Base-by-base conservation (phyloP, 2,888 invertebrate genomes). In the Ptychoptera albimana region DNA sequence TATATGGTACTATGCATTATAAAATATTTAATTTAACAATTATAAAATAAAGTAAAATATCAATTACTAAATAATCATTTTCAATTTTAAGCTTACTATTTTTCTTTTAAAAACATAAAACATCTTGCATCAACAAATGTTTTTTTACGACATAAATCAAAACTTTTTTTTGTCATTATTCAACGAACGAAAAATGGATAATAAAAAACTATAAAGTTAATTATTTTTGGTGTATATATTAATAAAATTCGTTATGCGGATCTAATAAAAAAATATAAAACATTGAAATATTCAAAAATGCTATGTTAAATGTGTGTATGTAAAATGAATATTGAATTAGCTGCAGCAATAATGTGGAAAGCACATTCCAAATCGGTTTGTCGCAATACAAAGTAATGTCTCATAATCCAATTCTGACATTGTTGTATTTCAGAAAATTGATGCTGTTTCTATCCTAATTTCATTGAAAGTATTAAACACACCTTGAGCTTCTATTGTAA, bases 351-450 rank as follows among this genome's bases (percentile, higher is more conserved):
- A 52, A 92, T 87, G 60, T 88, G 88, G 64, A 84, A 91, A 44
- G 88, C 84, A 59, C 91, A 91, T 75, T 12, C 91, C 89, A 48
- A 89, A 85, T 53, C 75, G 73, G 58, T 91, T 91, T 39, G 75
- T 74, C 1, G 87, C 88, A 73, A 83, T 82, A 64, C 91, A 91
- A 40, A 88, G 72, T 29, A 91, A 67, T 0, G 89, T 88, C 1
- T 91, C 91, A 56, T 91, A 92, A 69, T 91, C 91, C 63, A 88
- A 73, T 67, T 91, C 89, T 0, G 85, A 85, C 60, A 82, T 78
- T 14, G 91, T 91, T 2, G 87, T 88, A 64, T 91, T 91, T 0
- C 83, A 81, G 42, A 89, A 84, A 8, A 80, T 75, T 46, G 88
- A 88, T 44, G 81, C 76, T 39, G 87, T 85, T 7, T 83, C 83